Evolutionary conservation across 2,797 vertebrate species (phyloP), one percentile per base, ranked within the genome.

Genomic region (Labeo calbasu): DNA sequence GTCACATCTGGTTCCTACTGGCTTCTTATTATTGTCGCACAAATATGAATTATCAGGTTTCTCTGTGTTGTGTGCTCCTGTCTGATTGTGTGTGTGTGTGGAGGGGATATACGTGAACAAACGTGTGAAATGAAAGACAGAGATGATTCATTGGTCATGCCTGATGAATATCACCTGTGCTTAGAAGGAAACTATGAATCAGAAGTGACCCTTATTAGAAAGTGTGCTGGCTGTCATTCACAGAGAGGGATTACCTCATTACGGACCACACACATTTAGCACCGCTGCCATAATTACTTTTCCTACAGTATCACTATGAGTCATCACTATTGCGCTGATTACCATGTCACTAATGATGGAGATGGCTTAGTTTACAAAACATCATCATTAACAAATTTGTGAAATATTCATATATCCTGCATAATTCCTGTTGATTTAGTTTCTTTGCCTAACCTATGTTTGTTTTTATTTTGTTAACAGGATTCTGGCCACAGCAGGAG

Each of bases 401-500:
- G 40, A 73, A 82, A 51, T 82, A 51, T 36, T 36, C 5, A 68
- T 50, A 28, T 46, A 66, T 68, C 28, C 25, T 53, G 28, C 19
- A 32, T 40, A 32, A 57, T 55, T 25, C 36, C 15, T 66, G 61
- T 53, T 68, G 19, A 36, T 68, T 23, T 21, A 0, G 4, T 43
- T 53, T 77, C 23, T 50, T 48, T 12, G 50, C 65, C 65, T 82
- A 69, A 83, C 51, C 48, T 28, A 43, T 55, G 48, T 55, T 77
- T 66, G 5, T 69, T 69, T 78, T 61, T 59, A 5, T 59, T 87
- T 85, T 85, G 40, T 85, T 50, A 73, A 8, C 91, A 99, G 98
- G 90, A 99, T 99, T 92, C 95, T 99, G 43, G 98, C 98, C 80
- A 98, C 97, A 0, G 97, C 98, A 0, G 98, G 97, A 51, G 96